Conservation (phyloP, 2,113 vertebrate species). For the Oreamnos americanus region DNA sequence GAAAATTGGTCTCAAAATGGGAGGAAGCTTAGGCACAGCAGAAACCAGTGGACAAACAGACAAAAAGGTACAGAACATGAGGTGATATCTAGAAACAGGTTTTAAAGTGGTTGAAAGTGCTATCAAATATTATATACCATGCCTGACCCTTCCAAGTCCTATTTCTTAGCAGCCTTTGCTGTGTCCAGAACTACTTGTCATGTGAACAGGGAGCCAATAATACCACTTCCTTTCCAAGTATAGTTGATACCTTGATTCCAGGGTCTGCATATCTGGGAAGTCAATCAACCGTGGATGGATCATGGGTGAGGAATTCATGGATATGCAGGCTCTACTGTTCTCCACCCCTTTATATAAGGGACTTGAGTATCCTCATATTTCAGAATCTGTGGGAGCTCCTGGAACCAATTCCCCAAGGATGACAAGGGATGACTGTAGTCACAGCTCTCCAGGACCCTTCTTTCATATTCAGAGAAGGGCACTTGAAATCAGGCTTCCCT, state of each 20-base stretch:
- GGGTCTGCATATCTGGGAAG: not conserved
- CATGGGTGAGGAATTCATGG: not conserved
- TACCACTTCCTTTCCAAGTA: not conserved
- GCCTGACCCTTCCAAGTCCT: not conserved
- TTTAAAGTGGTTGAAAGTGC: not conserved
- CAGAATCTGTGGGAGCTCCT: not conserved
- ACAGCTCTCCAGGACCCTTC: not conserved
- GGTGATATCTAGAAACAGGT: not conserved
- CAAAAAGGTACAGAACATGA: not conserved
- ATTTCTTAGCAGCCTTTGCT: not conserved
- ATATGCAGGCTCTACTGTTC: not conserved
- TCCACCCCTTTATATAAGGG: not conserved
- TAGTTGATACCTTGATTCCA: not conserved
- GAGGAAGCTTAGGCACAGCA: not conserved
- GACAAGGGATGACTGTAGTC: not conserved
- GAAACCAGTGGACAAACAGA: not conserved
- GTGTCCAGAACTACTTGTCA: not conserved
- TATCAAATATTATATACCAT: not conserved
- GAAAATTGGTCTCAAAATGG: not conserved
- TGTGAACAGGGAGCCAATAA: rapidly evolving
- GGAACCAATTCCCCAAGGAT: not conserved
- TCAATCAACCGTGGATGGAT: not conserved
- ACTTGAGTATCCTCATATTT: not conserved
- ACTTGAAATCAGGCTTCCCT: not conserved
- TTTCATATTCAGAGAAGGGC: not conserved